Conservation (phyloP, 2,888 invertebrate species). For the Poecilus cupreus region DNA sequence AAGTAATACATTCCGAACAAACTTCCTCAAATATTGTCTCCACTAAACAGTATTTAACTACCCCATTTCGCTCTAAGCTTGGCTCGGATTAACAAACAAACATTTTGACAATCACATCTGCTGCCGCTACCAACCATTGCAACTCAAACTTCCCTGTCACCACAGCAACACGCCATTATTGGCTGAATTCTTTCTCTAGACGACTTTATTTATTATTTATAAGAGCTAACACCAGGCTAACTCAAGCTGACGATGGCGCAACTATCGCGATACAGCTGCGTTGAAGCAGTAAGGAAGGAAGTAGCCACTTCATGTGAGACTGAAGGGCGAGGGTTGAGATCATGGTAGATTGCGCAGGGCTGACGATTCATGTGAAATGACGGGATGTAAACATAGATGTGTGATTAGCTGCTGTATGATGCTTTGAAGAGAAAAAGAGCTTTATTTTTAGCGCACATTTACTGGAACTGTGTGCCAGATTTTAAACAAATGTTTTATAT, state of each 20-base stretch:
- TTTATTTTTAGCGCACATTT: too few relatives aligned
- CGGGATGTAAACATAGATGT: conserved; percentile 23
- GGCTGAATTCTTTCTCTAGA: conserved; percentile 28
- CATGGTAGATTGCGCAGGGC: neutral
- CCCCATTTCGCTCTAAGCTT: neutral
- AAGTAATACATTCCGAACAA: neutral
- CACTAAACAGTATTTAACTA: neutral
- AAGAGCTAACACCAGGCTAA: neutral
- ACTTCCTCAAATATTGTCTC: conserved; percentile 23
- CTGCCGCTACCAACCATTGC: neutral
- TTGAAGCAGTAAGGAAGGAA: conserved; percentile 1
- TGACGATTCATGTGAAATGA: neutral
- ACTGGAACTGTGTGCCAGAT: neutral
- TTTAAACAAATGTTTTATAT: neutral
- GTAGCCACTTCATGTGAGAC: conserved; percentile 27
- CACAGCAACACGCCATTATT: conserved; percentile 10
- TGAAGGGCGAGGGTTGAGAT: neutral
- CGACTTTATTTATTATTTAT: conserved; percentile 43
- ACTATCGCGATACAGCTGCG: neutral
- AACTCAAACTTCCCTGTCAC: neutral
- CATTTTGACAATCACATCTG: conserved; percentile 30
- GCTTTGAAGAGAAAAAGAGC: too few relatives aligned
- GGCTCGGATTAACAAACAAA: neutral
- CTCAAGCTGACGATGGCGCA: neutral
- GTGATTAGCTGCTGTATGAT: neutral